Conservation (phyloP, 1,140 invertebrate species). For the Agraylea sexmaculata region DNA sequence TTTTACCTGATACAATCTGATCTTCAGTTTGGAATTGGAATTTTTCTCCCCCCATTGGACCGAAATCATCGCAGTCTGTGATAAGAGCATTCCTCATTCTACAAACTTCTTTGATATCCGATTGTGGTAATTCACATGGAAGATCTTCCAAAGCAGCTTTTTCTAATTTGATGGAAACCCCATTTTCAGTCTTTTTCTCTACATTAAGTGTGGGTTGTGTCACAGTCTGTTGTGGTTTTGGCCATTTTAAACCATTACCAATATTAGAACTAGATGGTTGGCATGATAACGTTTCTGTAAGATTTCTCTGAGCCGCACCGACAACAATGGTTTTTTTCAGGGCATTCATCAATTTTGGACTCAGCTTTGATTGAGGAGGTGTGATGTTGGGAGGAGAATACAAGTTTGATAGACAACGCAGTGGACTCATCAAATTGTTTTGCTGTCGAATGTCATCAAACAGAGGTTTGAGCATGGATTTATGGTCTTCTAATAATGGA, state of each 20-base stretch:
- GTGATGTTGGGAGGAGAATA: slow-evolving; percentile 10
- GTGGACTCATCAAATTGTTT: slow-evolving; percentile 9
- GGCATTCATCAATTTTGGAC: slow-evolving; percentile 11
- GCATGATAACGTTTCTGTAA: slow-evolving; percentile 12
- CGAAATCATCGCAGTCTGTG: slow-evolving; percentile 52
- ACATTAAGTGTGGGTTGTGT: slow-evolving; percentile 9
- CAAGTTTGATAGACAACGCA: slow-evolving; percentile 5
- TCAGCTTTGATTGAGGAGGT: slow-evolving; percentile 5
- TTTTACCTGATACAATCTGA: slow-evolving; percentile 48
- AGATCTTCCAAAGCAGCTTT: slow-evolving; percentile 7
- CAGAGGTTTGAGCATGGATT: slow-evolving; percentile 34
- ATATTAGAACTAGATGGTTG: slow-evolving; percentile 2
- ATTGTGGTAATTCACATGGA: slow-evolving; percentile 10
- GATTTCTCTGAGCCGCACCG: slow-evolving; percentile 14
- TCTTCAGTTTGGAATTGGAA: slow-evolving; percentile 63
- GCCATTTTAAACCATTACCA: neutral
- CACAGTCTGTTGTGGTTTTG: slow-evolving; percentile 10
- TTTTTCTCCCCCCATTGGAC: slow-evolving; percentile 46
- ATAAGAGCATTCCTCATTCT: slow-evolving; percentile 50
- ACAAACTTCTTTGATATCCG: slow-evolving; percentile 18
- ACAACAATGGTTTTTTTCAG: slow-evolving; percentile 13
- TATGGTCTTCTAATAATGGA: slow-evolving; percentile 34
- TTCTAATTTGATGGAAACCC: slow-evolving; percentile 2
- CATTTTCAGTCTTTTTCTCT: slow-evolving; percentile 11
- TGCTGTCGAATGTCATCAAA: slow-evolving; percentile 30